phyloP scores from a whole-genome alignment of 2,797 vertebrate genomes.

The Cossypha dichroa region DNA sequence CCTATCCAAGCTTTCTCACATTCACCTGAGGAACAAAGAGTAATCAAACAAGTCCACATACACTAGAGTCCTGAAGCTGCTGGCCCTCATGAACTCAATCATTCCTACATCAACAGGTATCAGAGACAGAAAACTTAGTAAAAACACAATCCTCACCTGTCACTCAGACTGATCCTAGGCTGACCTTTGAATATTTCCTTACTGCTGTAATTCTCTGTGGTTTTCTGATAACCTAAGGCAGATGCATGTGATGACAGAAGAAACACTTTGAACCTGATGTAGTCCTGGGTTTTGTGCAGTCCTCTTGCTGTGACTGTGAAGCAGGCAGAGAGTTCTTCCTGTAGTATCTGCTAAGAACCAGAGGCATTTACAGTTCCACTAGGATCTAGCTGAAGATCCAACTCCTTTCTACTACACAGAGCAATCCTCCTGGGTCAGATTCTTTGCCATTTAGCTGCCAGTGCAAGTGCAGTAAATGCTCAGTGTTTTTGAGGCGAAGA shows the following conservation, averaged over 20 bases:
- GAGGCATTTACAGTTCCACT: not conserved
- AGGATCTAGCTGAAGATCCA: not conserved
- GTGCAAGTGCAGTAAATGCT: not conserved
- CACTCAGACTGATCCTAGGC: not conserved
- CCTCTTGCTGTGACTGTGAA: not conserved
- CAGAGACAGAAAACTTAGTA: not conserved
- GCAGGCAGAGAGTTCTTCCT: not conserved
- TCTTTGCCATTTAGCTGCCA: not conserved
- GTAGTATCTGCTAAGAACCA: not conserved
- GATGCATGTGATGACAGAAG: constrained; percentile 1
- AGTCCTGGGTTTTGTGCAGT: not conserved
- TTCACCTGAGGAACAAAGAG: not conserved
- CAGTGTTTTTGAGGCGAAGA: not conserved
- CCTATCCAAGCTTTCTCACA: not conserved
- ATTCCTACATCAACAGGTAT: not conserved
- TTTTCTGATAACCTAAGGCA: constrained; percentile 26
- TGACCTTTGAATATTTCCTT: constrained; percentile 6
- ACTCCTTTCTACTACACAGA: not conserved
- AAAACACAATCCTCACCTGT: not conserved
- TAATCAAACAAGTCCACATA: not conserved
- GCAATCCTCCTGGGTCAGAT: not conserved
- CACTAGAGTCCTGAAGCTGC: not conserved
- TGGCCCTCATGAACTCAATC: not conserved
- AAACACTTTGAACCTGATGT: not conserved
- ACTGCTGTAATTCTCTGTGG: not conserved